Conservation (phyloP, 2,113 vertebrate species). For the human (Homo sapiens) region GRCh38 chr4:57166001-57166500, state of each 20-base stretch:
- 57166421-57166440: not conserved
- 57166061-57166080: not conserved
- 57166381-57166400: not conserved
- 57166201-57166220: not conserved
- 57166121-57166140: not conserved
- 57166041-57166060: not conserved
- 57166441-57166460: not conserved
- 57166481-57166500: not conserved
- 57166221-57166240: not conserved
- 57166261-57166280: no score
- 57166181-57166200: fast-evolving
- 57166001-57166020: not conserved
- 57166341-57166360: not conserved
- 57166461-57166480: not conserved
- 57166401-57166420: not conserved
- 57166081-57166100: not conserved
- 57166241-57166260: no score
- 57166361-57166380: not conserved
- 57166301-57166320: not conserved
- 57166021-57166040: not conserved
- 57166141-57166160: not conserved
- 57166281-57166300: not conserved
- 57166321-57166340: not conserved
- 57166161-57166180: not conserved
- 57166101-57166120: not conserved